phyloP scores from a whole-genome alignment of 2,113 vertebrate genomes.

The Entelurus aequoreus region DNA sequence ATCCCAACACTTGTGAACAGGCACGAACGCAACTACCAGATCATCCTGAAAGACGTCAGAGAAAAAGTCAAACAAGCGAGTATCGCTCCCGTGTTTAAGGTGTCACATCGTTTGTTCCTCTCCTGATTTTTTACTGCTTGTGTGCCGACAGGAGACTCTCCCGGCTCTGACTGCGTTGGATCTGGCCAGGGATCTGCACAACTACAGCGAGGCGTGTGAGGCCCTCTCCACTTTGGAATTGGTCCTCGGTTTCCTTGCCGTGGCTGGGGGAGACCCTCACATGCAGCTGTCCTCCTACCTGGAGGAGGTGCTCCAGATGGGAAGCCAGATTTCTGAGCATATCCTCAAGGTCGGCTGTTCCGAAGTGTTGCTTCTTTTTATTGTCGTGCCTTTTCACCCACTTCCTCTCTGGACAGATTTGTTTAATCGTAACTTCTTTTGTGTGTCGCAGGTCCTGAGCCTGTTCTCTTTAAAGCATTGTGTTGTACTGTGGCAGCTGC shows the following conservation, averaged over 20 bases:
- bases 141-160: slow-evolving; percentile 72
- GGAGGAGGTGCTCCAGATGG: slow-evolving; percentile 81
- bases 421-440: neutral
- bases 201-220: slow-evolving; percentile 88
- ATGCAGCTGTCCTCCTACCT: slow-evolving; percentile 78
- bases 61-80: slow-evolving; percentile 82
- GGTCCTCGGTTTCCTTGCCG: slow-evolving; percentile 84
- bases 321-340: slow-evolving; percentile 73
- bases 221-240: slow-evolving; percentile 81
- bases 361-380: slow-evolving; percentile 10
- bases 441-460: slow-evolving; percentile 70
- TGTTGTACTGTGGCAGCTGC: slow-evolving; percentile 85
- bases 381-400: neutral
- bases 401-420: slow-evolving; percentile 1
- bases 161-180: slow-evolving; percentile 63
- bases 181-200: slow-evolving; percentile 80
- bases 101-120: neutral
- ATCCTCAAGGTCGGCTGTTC: slow-evolving; percentile 76
- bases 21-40: slow-evolving; percentile 85
- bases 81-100: neutral
- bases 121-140: neutral
- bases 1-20: slow-evolving; percentile 86
- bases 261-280: slow-evolving; percentile 74
- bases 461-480: slow-evolving; percentile 78
- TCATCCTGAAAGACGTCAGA: slow-evolving; percentile 79